These are phyloP conservation scores for Conopomorpha cramerella DNA, from an alignment of 1,140 invertebrate genomes.

Conservation along the genomic window DNA sequence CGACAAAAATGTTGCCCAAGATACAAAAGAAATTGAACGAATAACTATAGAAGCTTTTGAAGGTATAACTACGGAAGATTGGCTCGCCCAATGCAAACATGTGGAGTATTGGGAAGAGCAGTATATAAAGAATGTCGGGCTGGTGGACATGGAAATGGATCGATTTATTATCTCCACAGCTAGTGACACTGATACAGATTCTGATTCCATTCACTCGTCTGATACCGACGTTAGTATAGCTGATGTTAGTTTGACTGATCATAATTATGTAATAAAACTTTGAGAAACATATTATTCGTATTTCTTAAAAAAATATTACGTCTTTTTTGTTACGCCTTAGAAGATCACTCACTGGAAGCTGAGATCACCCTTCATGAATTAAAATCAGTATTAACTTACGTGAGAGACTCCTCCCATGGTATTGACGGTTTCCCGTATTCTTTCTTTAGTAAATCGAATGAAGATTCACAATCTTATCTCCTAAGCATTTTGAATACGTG, in stretches of 20 bases:
- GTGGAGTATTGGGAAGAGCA: constrained; percentile 11
- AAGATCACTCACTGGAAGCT: no score
- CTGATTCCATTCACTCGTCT: constrained; percentile 8
- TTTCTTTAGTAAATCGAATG: no score
- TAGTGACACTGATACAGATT: constrained; percentile 11
- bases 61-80: constrained; percentile 10
- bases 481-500: no score
- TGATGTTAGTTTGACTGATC: constrained; percentile 8
- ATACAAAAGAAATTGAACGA: constrained; percentile 10
- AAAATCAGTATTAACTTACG: no score
- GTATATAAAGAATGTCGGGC: constrained; percentile 8
- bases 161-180: constrained; percentile 9
- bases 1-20: constrained; percentile 12
- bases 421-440: no score
- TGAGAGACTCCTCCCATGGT: no score
- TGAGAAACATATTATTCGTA: no score
- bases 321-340: no score
- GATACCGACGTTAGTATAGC: constrained; percentile 7
- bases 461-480: no score
- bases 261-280: no score
- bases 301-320: no score
- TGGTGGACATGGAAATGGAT: constrained; percentile 10
- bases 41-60: constrained; percentile 12
- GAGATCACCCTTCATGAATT: no score
- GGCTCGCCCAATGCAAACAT: constrained; percentile 9